phyloP scores from a whole-genome alignment of 2,113 vertebrate genomes.

The Catagonus wagneri region DNA sequence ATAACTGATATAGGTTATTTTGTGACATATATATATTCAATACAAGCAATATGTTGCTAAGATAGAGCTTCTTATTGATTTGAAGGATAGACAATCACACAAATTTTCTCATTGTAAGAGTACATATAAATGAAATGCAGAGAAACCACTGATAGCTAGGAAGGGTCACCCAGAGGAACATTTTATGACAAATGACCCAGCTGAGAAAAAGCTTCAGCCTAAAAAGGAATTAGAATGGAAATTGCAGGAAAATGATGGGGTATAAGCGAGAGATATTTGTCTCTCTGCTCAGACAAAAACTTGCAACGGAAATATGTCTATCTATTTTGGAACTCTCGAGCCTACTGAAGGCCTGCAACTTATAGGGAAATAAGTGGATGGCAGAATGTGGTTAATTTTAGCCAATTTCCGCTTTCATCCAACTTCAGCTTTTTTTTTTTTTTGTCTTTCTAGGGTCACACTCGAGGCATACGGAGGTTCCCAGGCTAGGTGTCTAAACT shows the following conservation, averaged over 20 bases:
- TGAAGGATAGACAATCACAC: not conserved
- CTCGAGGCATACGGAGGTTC: no score
- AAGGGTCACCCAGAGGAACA: not conserved
- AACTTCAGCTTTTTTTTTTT: no score
- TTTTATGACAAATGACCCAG: not conserved
- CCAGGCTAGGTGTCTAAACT: no score
- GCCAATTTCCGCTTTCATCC: not conserved
- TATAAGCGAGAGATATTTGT: not conserved
- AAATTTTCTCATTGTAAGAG: conserved; percentile 8
- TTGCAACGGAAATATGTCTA: not conserved
- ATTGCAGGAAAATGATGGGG: not conserved
- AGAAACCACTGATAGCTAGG: not conserved
- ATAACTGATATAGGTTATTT: not conserved
- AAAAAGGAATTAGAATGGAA: not conserved
- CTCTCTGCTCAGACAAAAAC: not conserved
- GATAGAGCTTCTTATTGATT: not conserved
- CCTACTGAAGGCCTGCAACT: not conserved
- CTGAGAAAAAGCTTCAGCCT: not conserved
- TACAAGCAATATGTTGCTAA: not conserved
- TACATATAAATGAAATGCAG: not conserved
- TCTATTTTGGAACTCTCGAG: not conserved
- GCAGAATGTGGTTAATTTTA: not conserved
- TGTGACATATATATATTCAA: not conserved
- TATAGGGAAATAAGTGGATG: not conserved
- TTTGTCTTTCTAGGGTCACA: no score